Conservation (phyloP, 2,113 vertebrate species). For the Panthera leo region DNA sequence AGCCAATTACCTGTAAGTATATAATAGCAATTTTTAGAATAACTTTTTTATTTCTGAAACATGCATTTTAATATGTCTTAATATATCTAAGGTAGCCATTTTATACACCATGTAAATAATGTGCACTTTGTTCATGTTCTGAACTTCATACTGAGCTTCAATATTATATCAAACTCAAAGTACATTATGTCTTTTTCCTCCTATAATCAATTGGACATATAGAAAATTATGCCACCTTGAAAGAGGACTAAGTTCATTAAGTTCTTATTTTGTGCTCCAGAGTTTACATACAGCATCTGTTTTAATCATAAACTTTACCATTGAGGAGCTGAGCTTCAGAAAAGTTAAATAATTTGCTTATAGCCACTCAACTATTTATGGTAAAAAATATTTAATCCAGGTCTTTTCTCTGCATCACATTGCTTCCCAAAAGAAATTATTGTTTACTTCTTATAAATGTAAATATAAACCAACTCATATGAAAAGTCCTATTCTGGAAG, state of each 20-base stretch:
- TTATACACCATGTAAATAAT: conserved; percentile 76
- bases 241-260: neutral
- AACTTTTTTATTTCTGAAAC: conserved; percentile 54
- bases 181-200: conserved; percentile 57
- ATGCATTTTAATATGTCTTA: conserved; percentile 62
- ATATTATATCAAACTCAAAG: conserved; percentile 50
- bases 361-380: neutral
- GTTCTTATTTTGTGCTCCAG: neutral
- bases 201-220: neutral
- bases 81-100: conserved; percentile 71
- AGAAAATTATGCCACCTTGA: neutral
- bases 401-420: neutral
- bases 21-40: conserved; percentile 58
- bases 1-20: conserved; percentile 54
- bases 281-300: neutral
- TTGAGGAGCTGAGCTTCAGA: neutral
- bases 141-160: conserved; percentile 49
- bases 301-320: neutral
- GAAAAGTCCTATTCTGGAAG: neutral
- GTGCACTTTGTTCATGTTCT: conserved; percentile 72
- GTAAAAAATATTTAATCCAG: neutral
- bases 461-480: neutral
- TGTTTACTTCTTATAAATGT: neutral
- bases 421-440: neutral
- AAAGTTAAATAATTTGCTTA: conserved; percentile 30